These are phyloP conservation scores for Scaptomyza hsui DNA, from an alignment of 1,140 invertebrate genomes.

Conservation along the genomic window DNA sequence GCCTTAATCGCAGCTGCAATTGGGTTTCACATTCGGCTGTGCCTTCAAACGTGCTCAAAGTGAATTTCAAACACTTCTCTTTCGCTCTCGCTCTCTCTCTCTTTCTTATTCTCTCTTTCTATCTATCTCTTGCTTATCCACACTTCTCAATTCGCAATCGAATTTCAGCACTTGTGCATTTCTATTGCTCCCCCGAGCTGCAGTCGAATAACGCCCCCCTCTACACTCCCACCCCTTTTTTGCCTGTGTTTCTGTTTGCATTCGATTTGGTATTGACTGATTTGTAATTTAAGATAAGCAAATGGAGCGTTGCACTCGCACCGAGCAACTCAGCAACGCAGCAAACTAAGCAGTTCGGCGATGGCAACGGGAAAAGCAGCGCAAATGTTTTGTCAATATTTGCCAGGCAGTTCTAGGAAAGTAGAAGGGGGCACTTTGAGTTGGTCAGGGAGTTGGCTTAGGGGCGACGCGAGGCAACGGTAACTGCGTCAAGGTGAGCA, in stretches of 20 bases:
- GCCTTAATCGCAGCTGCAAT: conserved; percentile 34
- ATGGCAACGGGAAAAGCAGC: conserved; percentile 25
- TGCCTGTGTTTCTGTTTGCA: conserved; percentile 57
- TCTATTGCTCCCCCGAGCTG: conserved; percentile 40
- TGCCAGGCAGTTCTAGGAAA: conserved; percentile 29
- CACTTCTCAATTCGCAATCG: conserved; percentile 24
- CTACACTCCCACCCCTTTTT: not conserved
- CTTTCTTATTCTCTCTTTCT: not conserved
- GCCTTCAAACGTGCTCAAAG: conserved; percentile 18
- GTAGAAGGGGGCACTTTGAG: not conserved
- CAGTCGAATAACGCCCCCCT: no score
- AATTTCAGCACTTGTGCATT: conserved; percentile 50
- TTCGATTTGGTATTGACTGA: conserved; percentile 79
- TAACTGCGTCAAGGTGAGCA: conserved; percentile 27
- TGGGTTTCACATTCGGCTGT: conserved; percentile 3
- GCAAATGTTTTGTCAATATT: conserved; percentile 80
- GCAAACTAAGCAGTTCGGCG: conserved; percentile 17
- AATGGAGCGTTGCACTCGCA: conserved; percentile 56
- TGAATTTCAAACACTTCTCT: conserved; percentile 3
- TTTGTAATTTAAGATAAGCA: conserved; percentile 82
- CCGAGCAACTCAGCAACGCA: not conserved
- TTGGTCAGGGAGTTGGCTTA: not conserved
- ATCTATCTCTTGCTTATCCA: not conserved
- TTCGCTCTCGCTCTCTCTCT: not conserved
- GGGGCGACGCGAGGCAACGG: not conserved